Conservation (phyloP, 53 echinoderm and acorn worm genomes). For the Zoroaster sp. region DNA sequence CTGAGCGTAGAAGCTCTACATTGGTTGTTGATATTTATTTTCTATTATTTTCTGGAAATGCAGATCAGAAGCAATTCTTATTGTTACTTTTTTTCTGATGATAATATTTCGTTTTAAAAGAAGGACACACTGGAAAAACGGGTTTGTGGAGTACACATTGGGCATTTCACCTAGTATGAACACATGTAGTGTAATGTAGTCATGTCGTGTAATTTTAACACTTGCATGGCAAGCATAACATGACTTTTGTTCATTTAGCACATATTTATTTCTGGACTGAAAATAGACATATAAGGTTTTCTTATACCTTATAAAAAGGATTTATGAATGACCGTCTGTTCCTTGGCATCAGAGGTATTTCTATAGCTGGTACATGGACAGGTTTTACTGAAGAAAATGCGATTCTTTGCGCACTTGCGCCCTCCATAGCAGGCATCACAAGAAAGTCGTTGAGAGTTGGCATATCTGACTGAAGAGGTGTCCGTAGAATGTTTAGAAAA, state of each 20-base stretch:
- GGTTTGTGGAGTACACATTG: no score
- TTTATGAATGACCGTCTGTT: background rate
- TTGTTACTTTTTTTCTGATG: no score
- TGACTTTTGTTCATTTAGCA: background rate
- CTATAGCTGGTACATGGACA: background rate
- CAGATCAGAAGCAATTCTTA: no score
- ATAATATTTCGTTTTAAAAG: no score
- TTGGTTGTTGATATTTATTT: no score
- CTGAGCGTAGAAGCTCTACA: no score
- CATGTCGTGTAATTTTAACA: background rate
- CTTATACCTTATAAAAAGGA: slow-evolving; percentile 38
- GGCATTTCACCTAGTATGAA: no score
- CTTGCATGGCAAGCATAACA: background rate
- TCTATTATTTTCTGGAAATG: no score
- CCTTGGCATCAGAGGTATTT: background rate
- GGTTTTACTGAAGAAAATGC: slow-evolving; percentile 54
- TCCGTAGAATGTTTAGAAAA: slow-evolving; percentile 43
- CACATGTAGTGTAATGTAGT: background rate
- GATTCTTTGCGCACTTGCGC: slow-evolving; percentile 44
- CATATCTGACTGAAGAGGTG: slow-evolving; percentile 51
- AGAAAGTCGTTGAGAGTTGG: slow-evolving; percentile 52
- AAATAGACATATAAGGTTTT: background rate
- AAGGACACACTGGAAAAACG: no score
- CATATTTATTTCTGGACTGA: background rate
- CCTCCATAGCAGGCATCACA: slow-evolving; percentile 60